Percentiles rank a stretch among this genome's conserved stretches.
These are phyloP conservation scores for Nylanderia fulva DNA, from an alignment of 1,140 invertebrate genomes.

Conservation along the genomic window DNA sequence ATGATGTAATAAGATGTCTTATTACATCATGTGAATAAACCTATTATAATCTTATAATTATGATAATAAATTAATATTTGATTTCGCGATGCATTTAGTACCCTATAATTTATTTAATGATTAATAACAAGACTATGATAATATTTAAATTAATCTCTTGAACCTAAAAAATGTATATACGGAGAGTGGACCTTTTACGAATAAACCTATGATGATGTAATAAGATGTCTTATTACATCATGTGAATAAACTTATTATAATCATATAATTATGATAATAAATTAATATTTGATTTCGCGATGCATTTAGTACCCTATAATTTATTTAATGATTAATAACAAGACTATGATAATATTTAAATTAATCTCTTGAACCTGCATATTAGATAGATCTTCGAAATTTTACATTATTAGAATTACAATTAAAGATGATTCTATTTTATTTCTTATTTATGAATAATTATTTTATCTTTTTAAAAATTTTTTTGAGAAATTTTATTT, in stretches of 20 bases:
- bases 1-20: too few species aligned
- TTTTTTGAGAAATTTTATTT: slow-evolving; percentile 3
- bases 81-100: slow-evolving; percentile 71
- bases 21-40: too few species aligned
- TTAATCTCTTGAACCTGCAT: slow-evolving; percentile 49
- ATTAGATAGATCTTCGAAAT: slow-evolving; percentile 38
- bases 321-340: slow-evolving; percentile 71
- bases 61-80: too few species aligned
- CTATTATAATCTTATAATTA: too few species aligned
- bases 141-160: slow-evolving; percentile 69
- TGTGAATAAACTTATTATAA: too few species aligned
- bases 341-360: slow-evolving; percentile 67
- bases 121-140: slow-evolving; percentile 59
- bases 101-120: slow-evolving; percentile 73
- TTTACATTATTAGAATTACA: slow-evolving; percentile 28
- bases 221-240: too few species aligned
- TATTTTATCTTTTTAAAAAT: slow-evolving; percentile 48
- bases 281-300: slow-evolving; percentile 68
- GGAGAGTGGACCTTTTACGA: too few species aligned
- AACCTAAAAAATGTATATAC: too few species aligned
- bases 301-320: slow-evolving; percentile 73
- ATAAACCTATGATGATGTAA: too few species aligned
- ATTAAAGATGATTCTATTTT: slow-evolving; percentile 55
- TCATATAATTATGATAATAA: too few species aligned
- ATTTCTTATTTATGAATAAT: slow-evolving; percentile 66